These are phyloP conservation scores for Carterocephalus palaemon DNA, from an alignment of 2,888 invertebrate genomes.

Conservation along the genomic window DNA sequence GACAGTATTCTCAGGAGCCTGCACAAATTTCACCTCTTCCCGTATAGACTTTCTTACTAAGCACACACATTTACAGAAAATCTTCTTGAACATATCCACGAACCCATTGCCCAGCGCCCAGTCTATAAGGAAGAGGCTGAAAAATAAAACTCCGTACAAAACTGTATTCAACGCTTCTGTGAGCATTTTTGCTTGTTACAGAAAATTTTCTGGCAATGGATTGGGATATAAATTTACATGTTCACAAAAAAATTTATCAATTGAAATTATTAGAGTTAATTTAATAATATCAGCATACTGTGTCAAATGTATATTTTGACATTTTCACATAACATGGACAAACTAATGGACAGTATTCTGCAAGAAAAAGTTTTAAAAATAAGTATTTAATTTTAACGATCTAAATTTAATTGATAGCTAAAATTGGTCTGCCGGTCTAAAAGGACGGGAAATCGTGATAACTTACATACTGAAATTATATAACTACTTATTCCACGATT, in stretches of 20 bases:
- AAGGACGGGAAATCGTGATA: too few species aligned
- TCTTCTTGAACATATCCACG: slow-evolving; percentile 42
- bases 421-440: too few species aligned
- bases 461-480: too few species aligned
- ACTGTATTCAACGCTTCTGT: slow-evolving; percentile 33
- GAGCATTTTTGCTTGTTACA: slow-evolving; percentile 39
- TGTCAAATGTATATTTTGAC: too few species aligned
- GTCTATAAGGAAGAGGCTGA: slow-evolving; percentile 51
- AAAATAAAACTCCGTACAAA: slow-evolving; percentile 41
- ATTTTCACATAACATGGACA: too few species aligned
- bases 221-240: slow-evolving; percentile 24
- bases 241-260: neutral
- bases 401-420: too few species aligned
- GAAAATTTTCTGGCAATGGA: slow-evolving; percentile 15
- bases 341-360: too few species aligned
- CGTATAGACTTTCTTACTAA: slow-evolving; percentile 45
- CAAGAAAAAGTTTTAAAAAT: too few species aligned
- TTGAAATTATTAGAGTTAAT: too few species aligned
- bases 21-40: slow-evolving; percentile 42
- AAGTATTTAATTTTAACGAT: too few species aligned
- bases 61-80: slow-evolving; percentile 47
- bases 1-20: slow-evolving; percentile 36
- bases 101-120: slow-evolving; percentile 57
- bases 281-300: too few species aligned
- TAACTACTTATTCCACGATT: too few species aligned